These are phyloP conservation scores for Busarellus nigricollis DNA, from an alignment of 2,797 vertebrate species.

Conservation along the genomic window DNA sequence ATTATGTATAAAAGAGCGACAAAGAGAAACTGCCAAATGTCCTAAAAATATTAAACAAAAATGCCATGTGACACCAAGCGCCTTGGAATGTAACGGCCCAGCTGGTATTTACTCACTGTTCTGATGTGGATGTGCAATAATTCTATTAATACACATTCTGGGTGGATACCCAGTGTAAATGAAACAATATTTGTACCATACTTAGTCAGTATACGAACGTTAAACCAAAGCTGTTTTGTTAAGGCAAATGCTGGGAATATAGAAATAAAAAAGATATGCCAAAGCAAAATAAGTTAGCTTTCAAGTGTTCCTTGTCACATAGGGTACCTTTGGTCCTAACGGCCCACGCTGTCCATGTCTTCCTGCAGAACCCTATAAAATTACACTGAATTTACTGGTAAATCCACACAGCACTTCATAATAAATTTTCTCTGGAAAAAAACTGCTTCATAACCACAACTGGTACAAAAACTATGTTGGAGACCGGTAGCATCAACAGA, in stretches of 20 bases:
- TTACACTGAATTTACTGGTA: background rate
- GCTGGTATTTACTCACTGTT: background rate
- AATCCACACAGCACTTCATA: background rate
- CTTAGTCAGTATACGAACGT: background rate
- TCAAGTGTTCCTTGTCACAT: background rate
- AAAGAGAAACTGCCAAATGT: background rate
- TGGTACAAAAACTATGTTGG: background rate
- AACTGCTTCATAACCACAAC: background rate
- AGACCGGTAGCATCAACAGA: background rate
- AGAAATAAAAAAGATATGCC: background rate
- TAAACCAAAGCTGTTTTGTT: background rate
- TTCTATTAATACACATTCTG: background rate
- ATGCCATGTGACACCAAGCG: background rate
- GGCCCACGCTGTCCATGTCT: constrained; percentile 70
- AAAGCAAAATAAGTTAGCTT: background rate
- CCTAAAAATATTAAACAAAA: background rate
- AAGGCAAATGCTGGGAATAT: background rate
- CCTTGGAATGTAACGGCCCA: background rate
- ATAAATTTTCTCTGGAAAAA: background rate
- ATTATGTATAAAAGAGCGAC: background rate
- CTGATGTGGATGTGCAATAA: background rate
- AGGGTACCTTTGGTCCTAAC: constrained; percentile 76
- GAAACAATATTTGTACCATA: background rate
- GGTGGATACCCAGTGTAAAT: background rate
- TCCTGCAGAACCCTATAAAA: constrained; percentile 60